These are phyloP conservation scores for Leptodactylus fuscus DNA, from an alignment of 2,113 vertebrate species.

Conservation along the genomic window DNA sequence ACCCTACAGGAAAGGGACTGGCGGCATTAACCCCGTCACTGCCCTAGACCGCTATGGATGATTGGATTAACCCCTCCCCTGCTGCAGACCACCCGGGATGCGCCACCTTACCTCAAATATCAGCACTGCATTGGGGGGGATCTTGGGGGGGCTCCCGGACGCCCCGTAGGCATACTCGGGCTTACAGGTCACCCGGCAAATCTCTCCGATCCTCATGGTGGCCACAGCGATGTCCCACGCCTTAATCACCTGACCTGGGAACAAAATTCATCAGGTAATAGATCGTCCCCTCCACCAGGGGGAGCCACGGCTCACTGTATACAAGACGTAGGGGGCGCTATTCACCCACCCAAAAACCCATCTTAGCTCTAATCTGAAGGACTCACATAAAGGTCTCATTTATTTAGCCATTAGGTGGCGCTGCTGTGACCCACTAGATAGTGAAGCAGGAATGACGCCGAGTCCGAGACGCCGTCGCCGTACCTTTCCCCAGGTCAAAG, in stretches of 20 bases:
- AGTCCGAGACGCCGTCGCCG: too few species aligned
- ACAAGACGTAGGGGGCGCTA: too few species aligned
- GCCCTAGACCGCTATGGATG: neutral
- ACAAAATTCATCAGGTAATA: neutral
- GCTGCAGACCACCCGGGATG: neutral
- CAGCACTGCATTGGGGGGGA: slow-evolving; percentile 88
- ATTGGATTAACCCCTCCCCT: neutral
- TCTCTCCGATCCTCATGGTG: slow-evolving; percentile 92
- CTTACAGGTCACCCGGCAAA: slow-evolving; percentile 89
- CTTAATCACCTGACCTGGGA: slow-evolving; percentile 92
- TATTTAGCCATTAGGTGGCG: neutral
- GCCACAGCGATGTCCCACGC: slow-evolving; percentile 95
- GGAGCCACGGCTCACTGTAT: too few species aligned
- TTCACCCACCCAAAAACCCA: too few species aligned
- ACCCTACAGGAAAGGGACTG: neutral
- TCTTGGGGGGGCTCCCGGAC: slow-evolving; percentile 95
- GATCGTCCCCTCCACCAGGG: too few species aligned
- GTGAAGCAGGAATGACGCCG: too few species aligned
- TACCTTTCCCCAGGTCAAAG: slow-evolving; percentile 97
- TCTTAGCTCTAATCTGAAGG: too few species aligned
- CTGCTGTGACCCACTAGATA: neutral
- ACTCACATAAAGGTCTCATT: too few species aligned
- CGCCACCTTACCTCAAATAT: slow-evolving; percentile 88
- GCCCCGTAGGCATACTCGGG: slow-evolving; percentile 94
- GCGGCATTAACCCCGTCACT: neutral